These are phyloP conservation scores for Beroe ovata DNA, from an alignment of 37 sponge, comb jelly and placozoan genomes.

Conservation along the genomic window DNA sequence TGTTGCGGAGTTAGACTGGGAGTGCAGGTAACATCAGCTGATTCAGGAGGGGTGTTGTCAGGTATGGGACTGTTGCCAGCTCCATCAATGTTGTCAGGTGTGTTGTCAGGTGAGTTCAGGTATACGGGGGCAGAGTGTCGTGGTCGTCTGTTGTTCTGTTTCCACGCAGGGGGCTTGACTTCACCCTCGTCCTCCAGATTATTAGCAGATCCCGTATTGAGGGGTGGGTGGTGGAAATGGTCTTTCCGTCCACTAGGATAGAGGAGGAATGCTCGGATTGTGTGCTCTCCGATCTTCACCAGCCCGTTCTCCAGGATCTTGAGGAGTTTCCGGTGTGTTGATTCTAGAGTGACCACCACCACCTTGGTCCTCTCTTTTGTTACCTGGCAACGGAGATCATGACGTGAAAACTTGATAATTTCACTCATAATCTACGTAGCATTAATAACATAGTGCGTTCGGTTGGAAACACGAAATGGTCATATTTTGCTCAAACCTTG, in stretches of 20 bases:
- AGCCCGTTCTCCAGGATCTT: slow-evolving; percentile 18
- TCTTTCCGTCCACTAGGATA: background rate
- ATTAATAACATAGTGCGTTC: too few species aligned
- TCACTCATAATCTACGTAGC: too few species aligned
- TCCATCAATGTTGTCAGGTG: background rate
- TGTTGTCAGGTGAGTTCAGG: background rate
- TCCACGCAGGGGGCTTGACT: background rate
- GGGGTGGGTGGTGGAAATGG: background rate
- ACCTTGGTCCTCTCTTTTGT: slow-evolving; percentile 50
- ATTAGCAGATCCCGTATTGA: background rate
- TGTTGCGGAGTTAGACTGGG: background rate
- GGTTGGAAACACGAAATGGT: too few species aligned
- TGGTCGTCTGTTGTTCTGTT: background rate
- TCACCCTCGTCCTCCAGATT: background rate
- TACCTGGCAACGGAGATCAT: slow-evolving; percentile 40
- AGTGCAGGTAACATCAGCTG: background rate
- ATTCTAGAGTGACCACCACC: slow-evolving; percentile 42
- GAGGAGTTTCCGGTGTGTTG: slow-evolving; percentile 20
- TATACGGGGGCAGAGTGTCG: background rate
- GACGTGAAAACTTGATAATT: too few species aligned
- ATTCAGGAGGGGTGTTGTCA: background rate
- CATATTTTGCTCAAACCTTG: too few species aligned
- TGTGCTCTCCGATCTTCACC: slow-evolving; percentile 24
- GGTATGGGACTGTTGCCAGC: background rate
- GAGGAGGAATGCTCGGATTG: slow-evolving; percentile 48